Evolutionary conservation across 1,140 invertebrate genomes (phyloP).

Genomic region (Vanessa atalanta): DNA sequence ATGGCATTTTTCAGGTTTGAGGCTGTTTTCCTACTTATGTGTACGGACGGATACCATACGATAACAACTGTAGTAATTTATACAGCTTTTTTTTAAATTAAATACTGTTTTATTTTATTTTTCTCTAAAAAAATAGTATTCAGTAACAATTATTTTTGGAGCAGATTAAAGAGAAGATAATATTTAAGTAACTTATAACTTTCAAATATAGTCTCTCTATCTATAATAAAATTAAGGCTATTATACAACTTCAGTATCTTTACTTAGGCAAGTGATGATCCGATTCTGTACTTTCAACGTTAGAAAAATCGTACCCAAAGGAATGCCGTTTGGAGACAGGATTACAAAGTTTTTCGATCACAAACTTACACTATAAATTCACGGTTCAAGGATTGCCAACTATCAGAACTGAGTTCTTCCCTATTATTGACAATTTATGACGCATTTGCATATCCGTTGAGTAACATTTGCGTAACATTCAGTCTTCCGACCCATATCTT

Average conservation of each 20-base stretch:
- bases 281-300: constrained; percentile 45
- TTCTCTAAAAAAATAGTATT: no score
- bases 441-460: constrained; percentile 59
- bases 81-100: no score
- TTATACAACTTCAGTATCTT: constrained; percentile 2
- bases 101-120: no score
- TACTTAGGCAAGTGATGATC: constrained; percentile 38
- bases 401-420: constrained; percentile 40
- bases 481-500: not conserved
- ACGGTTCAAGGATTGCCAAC: constrained; percentile 47
- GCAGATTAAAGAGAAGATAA: no score
- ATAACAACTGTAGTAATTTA: no score
- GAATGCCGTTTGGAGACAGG: constrained; percentile 55
- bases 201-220: not conserved
- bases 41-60: no score
- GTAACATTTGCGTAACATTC: not conserved
- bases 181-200: not conserved
- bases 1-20: no score
- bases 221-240: not conserved
- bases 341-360: constrained; percentile 77
- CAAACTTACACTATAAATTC: constrained; percentile 74
- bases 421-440: constrained; percentile 71
- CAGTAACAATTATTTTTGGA: no score
- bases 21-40: no score
- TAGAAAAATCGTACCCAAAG: constrained; percentile 48